phyloP scores from a whole-genome alignment of 1,140 invertebrate species.

The Trichogramma pretiosum region DNA sequence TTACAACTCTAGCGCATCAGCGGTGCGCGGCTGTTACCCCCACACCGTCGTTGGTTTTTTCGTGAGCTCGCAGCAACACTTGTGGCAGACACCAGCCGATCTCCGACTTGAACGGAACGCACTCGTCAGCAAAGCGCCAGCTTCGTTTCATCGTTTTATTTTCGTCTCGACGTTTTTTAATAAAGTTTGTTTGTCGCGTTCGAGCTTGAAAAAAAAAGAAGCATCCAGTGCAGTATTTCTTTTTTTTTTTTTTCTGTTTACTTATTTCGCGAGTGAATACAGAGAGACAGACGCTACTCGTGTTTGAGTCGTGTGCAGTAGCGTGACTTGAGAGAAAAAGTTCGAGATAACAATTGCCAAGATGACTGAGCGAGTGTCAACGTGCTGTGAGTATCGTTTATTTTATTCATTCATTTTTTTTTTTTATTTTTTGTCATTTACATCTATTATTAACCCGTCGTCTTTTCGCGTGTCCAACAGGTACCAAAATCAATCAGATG shows the following conservation, averaged over 20 bases:
- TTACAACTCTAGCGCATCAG: no score
- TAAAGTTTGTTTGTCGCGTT: no score
- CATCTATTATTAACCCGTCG: background rate
- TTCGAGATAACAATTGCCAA: background rate
- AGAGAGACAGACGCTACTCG: background rate
- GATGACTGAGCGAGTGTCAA: background rate
- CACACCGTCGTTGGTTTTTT: no score
- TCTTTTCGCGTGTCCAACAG: constrained; percentile 31
- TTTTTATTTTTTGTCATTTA: background rate
- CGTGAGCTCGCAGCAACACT: no score
- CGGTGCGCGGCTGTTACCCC: no score
- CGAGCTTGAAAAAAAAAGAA: no score
- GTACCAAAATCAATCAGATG: constrained; percentile 59
- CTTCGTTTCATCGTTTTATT: no score
- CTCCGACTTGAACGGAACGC: no score
- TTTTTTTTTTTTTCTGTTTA: background rate
- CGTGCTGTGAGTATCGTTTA: background rate
- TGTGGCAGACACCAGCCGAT: no score
- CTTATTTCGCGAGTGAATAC: background rate
- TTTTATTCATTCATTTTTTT: background rate
- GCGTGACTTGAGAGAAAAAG: background rate
- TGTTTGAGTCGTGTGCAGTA: background rate
- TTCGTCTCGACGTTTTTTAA: no score
- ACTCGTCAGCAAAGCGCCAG: no score
- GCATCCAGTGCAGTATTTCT: no score